Evolutionary conservation across 2,113 vertebrate genomes (phyloP).

Genomic region (Procapra przewalskii): DNA sequence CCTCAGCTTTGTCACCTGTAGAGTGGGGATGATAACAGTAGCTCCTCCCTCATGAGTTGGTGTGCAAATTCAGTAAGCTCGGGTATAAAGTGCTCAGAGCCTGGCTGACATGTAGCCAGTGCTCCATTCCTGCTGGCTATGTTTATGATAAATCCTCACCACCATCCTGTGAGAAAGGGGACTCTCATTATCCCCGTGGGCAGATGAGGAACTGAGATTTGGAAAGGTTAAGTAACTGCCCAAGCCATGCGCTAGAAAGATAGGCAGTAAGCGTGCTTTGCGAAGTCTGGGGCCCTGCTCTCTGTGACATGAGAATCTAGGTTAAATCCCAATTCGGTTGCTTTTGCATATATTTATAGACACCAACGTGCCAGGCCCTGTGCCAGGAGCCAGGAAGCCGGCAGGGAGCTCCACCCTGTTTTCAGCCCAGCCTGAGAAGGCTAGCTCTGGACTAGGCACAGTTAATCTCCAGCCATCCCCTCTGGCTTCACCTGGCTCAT

Average conservation of each 20-base stretch:
- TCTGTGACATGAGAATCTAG: not conserved
- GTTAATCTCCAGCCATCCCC: constrained; percentile 59
- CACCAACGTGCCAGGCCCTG: not conserved
- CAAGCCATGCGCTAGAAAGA: not conserved
- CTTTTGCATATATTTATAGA: not conserved
- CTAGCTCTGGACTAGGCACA: constrained; percentile 48
- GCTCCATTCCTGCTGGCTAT: not conserved
- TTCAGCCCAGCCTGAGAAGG: not conserved
- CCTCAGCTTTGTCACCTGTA: not conserved
- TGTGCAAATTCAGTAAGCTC: not conserved
- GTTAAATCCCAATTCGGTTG: not conserved
- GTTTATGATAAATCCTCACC: not conserved
- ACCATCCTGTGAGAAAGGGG: fast-evolving
- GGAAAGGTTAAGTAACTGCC: not conserved
- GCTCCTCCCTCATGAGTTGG: too few species aligned
- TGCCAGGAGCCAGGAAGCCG: not conserved
- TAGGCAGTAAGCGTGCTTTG: not conserved
- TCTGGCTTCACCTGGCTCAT: constrained; percentile 70
- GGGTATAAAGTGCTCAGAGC: not conserved
- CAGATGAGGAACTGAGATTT: not conserved
- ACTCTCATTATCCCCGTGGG: not conserved
- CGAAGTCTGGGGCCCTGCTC: not conserved
- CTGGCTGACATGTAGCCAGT: not conserved
- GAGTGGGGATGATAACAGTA: not conserved
- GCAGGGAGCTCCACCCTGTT: not conserved